Base-by-base conservation (phyloP, 2,888 invertebrate species). In the Acanthopleura granulata region DNA sequence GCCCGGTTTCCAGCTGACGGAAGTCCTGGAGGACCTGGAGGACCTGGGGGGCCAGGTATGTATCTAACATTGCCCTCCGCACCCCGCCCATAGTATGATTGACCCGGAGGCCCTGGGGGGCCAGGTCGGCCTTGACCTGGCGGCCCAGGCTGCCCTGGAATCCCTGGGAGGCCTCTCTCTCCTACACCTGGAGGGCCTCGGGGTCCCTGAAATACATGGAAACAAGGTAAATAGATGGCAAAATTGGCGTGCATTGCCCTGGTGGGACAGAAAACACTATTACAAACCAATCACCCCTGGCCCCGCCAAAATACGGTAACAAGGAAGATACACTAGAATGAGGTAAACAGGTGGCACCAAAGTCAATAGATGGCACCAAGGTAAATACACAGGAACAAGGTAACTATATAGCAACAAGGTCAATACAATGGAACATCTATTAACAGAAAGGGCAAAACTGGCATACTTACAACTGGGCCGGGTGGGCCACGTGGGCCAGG, bases 41-140 rank as follows among this genome's bases (percentile, higher is more conserved):
- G 85, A 9, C 87, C 87, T 14, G 84, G 85, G 12, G 84, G 85
- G 0, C 87, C 80, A 16, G n/a, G 27, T n/a, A 50, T 51, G 22
- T n/a, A 22, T 1, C 49, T 75, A 25, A 72, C 79, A 27, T 40
- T 69, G 16, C 22, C 66, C n/a, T 79, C 76, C 18, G 18, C 66
- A 27, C 22, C 27, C 29, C 66, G 18, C 22, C 14, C 83, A 40
- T 40, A 40, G 40, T 40, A 40, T 71, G 76, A 82, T 0, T 74
- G 74, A 18, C 81, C 80, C 4, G 70, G 69, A 12, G 71, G 71
- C 12, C 79, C 80, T 29, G 66, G 66, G 29, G 16, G 57, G 15
- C 76, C 78, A 40, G 78, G 83, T 0, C 83, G 83, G 29, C 80
- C 83, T 30, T 80, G 81, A 14, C 84, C 84, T 75, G 80, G 82